Conservation (phyloP, 2,888 invertebrate genomes). For the Phorcus lineatus region DNA sequence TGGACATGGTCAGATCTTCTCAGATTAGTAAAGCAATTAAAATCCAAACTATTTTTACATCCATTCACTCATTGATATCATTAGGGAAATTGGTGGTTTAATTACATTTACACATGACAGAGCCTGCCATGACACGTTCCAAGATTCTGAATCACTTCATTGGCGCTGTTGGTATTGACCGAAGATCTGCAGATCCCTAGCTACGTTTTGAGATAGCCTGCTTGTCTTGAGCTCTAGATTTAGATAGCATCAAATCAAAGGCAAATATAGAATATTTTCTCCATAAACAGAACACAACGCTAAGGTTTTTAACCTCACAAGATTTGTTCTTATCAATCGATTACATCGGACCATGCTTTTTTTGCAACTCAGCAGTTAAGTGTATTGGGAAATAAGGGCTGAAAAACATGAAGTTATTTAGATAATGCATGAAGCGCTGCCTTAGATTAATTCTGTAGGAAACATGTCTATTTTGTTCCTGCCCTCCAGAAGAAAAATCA, state of each 20-base stretch:
- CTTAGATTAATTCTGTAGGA: constrained; percentile 4
- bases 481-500: not conserved
- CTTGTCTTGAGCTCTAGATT: not conserved
- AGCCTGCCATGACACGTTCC: not conserved
- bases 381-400: not conserved
- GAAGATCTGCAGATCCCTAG: not conserved
- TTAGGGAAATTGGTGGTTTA: not conserved
- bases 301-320: not conserved
- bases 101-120: not conserved
- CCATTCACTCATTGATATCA: not conserved
- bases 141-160: not conserved
- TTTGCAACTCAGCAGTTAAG: not conserved
- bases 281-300: not conserved
- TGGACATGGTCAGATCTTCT: too few relatives aligned
- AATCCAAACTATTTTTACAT: not conserved
- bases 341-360: not conserved
- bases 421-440: not conserved
- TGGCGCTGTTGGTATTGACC: not conserved
- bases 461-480: not conserved
- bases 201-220: not conserved
- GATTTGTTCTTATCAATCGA: not conserved
- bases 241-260: constrained; percentile 18
- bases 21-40: too few relatives aligned
- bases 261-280: constrained; percentile 11
- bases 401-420: constrained; percentile 1